Conservation (phyloP, 2,113 vertebrate genomes). For the Pedetes capensis region DNA sequence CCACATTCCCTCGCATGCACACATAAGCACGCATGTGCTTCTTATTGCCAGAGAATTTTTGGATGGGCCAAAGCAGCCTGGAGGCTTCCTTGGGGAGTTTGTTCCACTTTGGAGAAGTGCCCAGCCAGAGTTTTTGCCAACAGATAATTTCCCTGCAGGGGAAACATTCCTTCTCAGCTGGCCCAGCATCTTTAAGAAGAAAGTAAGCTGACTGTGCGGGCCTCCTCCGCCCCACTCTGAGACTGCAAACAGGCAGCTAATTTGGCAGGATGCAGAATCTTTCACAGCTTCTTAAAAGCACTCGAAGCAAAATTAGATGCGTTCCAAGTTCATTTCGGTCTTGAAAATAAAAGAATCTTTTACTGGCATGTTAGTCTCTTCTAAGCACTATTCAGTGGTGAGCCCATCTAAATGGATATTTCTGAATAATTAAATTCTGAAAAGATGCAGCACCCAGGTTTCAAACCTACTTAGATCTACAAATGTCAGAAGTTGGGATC, state of each 20-base stretch:
- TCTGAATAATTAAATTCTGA: slow-evolving; percentile 48
- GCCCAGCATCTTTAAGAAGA: slow-evolving; percentile 24
- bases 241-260: slow-evolving; percentile 61
- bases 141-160: slow-evolving; percentile 56
- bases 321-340: slow-evolving; percentile 65
- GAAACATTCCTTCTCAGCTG: slow-evolving; percentile 37
- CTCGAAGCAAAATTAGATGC: slow-evolving; percentile 62
- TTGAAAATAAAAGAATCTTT: slow-evolving; percentile 61
- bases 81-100: slow-evolving; percentile 59
- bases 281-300: slow-evolving; percentile 64
- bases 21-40: background rate
- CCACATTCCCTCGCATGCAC: no score
- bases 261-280: slow-evolving; percentile 58
- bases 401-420: slow-evolving; percentile 26
- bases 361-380: slow-evolving; percentile 12
- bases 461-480: background rate
- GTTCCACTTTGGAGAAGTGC: slow-evolving; percentile 57
- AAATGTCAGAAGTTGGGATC: background rate
- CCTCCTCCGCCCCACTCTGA: slow-evolving; percentile 21
- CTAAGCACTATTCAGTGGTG: background rate
- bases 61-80: slow-evolving; percentile 54
- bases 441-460: background rate
- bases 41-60: slow-evolving; percentile 62
- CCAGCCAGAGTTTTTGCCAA: slow-evolving; percentile 58
- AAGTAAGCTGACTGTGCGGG: background rate